Evolutionary conservation across 1,140 invertebrate species (phyloP), one percentile per base, ranked within the genome.

Genomic region (Diuraphis noxia): DNA sequence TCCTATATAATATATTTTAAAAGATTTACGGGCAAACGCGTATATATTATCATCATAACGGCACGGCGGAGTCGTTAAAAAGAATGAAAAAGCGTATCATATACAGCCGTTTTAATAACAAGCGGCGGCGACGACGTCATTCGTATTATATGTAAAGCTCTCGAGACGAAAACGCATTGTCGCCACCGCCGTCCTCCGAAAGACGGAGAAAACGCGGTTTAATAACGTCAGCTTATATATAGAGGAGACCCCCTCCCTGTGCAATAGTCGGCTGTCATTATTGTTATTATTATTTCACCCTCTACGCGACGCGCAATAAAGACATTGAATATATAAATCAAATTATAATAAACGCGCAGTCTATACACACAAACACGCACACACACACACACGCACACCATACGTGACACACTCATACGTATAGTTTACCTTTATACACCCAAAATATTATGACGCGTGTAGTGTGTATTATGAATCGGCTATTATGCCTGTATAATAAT

Each of bases 71-170:
- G 56, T 81, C 46, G 46, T 87, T 87, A 38, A 63, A 88, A 63
- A 88, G 49, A 88, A 88, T 30, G 49, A 63, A 85, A 88, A 30
- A 49, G 86, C 36, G 23, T 17, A 23, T 40, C 36, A n/a, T 30
- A 30, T 34, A 46, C 88, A 17, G 63, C 49, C n/a, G 72, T 46
- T 72, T 79, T 79, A 77, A 89, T 89, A 72, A 89, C 63, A 77
- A 79, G 40, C 52, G 88, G 38, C 52, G 49, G 43, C 13, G 85
- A 0, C 19, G 85, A 49, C n/a, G 30, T n/a, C 36, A 38, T 84
- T 52, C 46, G 72, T 82, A 82, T 91, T 79, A 81, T 77, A 88
- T 91, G 89, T 91, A 91, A 91, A 91, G 89, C 89, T 91, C 77
- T 82, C 41, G 89, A 91, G 77, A 91, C 77, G 43, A 81, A 79